These are phyloP conservation scores for Acronicta psi DNA, from an alignment of 2,888 invertebrate species.

Conservation along the genomic window DNA sequence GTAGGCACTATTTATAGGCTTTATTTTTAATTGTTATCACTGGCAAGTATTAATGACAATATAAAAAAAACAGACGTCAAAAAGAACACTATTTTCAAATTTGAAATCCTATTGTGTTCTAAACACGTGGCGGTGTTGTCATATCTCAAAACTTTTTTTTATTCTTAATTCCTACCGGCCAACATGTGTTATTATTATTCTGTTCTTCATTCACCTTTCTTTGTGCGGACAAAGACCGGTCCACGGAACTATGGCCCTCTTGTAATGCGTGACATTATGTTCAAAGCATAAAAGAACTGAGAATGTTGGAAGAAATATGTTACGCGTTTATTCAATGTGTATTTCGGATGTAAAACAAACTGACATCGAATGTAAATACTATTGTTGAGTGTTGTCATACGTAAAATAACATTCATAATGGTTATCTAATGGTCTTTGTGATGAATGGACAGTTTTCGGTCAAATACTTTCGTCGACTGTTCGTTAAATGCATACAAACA, in stretches of 20 bases:
- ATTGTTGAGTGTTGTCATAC: constrained; percentile 85
- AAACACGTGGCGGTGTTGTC: constrained; percentile 85
- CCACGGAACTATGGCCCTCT: constrained; percentile 81
- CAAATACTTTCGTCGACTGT: constrained; percentile 63
- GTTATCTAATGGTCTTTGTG: constrained; percentile 82
- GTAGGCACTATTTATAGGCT: constrained; percentile 44
- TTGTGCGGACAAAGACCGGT: constrained; percentile 78
- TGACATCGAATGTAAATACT: constrained; percentile 89
- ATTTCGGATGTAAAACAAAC: constrained; percentile 88
- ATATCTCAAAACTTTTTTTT: constrained; percentile 78
- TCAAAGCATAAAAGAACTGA: constrained; percentile 78
- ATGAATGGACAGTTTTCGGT: constrained; percentile 69
- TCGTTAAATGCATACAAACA: neutral
- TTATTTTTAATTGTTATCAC: constrained; percentile 35
- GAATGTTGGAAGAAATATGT: constrained; percentile 83
- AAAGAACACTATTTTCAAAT: constrained; percentile 69
- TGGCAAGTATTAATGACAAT: constrained; percentile 45
- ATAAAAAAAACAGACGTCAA: constrained; percentile 61
- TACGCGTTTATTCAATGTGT: constrained; percentile 85
- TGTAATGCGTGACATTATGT: constrained; percentile 84
- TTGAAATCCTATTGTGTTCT: constrained; percentile 71
- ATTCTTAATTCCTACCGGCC: constrained; percentile 76
- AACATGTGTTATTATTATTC: constrained; percentile 85
- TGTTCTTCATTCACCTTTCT: constrained; percentile 83
- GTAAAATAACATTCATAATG: constrained; percentile 84